Percentiles rank a stretch among this genome's conserved stretches.
phyloP scores from a whole-genome alignment of 1,140 invertebrate genomes.

The Frieseomelitta varia region DNA sequence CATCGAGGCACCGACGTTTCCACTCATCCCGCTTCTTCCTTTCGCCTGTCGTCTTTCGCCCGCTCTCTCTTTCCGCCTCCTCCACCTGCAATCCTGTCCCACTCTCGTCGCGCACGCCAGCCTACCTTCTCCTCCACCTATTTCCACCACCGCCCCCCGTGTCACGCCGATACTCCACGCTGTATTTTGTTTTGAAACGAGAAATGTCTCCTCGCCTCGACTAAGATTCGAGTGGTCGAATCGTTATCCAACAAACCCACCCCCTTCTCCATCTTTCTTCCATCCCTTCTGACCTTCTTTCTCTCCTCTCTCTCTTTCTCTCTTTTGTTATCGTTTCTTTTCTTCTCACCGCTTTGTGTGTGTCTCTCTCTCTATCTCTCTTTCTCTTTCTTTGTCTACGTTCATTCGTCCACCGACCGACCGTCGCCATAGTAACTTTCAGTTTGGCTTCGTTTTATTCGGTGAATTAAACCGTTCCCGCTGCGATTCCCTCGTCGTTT shows the following conservation, averaged over 20 bases:
- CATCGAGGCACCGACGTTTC: slow-evolving; percentile 65
- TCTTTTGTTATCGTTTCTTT: background rate
- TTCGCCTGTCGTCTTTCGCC: slow-evolving; percentile 45
- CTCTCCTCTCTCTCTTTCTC: background rate
- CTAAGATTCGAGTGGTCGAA: slow-evolving; percentile 48
- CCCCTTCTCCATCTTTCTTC: background rate
- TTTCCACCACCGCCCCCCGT: too few relatives aligned
- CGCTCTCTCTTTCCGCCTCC: slow-evolving; percentile 11
- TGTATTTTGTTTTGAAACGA: slow-evolving; percentile 39
- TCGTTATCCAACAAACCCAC: slow-evolving; percentile 27
- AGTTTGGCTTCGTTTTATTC: slow-evolving; percentile 25
- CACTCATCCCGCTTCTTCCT: slow-evolving; percentile 58
- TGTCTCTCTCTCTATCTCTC: background rate
- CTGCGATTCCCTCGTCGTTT: slow-evolving; percentile 31
- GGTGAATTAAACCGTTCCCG: slow-evolving; percentile 18
- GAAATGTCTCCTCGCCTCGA: slow-evolving; percentile 45
- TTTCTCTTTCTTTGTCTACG: background rate
- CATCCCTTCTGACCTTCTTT: background rate
- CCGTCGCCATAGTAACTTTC: slow-evolving; percentile 22
- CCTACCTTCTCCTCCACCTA: slow-evolving; percentile 37
- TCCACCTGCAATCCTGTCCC: slow-evolving; percentile 14
- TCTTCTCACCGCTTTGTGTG: background rate
- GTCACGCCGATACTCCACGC: background rate
- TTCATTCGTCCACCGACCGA: background rate
- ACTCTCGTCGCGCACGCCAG: slow-evolving; percentile 13